phyloP scores from a whole-genome alignment of 2,888 invertebrate species.

The Drosophila nr. medialis region DNA sequence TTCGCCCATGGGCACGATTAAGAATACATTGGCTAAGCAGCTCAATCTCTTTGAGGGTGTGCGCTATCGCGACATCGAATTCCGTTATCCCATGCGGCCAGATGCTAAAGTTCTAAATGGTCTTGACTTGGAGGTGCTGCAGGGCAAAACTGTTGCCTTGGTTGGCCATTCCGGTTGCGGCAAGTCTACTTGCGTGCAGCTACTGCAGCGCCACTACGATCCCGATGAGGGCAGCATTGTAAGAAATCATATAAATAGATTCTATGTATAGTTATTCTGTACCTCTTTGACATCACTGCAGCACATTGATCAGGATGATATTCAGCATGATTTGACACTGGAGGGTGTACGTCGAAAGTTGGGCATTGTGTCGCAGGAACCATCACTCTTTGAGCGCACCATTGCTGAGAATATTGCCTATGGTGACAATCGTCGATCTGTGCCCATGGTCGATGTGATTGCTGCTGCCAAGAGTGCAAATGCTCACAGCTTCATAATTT shows the following conservation, averaged over 20 bases:
- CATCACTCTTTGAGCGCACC: slow-evolving; percentile 92
- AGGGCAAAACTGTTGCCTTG: slow-evolving; percentile 90
- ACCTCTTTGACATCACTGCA: slow-evolving; percentile 27
- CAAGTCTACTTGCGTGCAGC: slow-evolving; percentile 92
- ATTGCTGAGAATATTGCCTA: slow-evolving; percentile 95
- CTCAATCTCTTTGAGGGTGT: slow-evolving; percentile 83
- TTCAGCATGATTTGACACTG: slow-evolving; percentile 88
- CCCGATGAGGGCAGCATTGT: slow-evolving; percentile 88
- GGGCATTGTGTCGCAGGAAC: slow-evolving; percentile 94
- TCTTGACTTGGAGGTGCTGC: slow-evolving; percentile 88
- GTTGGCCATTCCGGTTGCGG: slow-evolving; percentile 92
- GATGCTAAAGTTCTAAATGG: slow-evolving; percentile 91
- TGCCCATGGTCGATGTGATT: slow-evolving; percentile 90
- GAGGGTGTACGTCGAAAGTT: slow-evolving; percentile 89
- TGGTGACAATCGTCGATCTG: slow-evolving; percentile 90
- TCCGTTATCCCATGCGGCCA: slow-evolving; percentile 93
- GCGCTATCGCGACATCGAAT: slow-evolving; percentile 88
- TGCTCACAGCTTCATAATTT: slow-evolving; percentile 91
- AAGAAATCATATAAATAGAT: slow-evolving; percentile 53
- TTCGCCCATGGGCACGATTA: slow-evolving; percentile 84
- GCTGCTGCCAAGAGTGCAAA: slow-evolving; percentile 91
- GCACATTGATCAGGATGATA: slow-evolving; percentile 86
- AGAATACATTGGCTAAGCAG: slow-evolving; percentile 78
- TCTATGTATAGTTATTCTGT: not conserved
- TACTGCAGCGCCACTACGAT: slow-evolving; percentile 92